Conservation (phyloP, 1,140 invertebrate species). For the Stegodyphus mimosarum region DNA sequence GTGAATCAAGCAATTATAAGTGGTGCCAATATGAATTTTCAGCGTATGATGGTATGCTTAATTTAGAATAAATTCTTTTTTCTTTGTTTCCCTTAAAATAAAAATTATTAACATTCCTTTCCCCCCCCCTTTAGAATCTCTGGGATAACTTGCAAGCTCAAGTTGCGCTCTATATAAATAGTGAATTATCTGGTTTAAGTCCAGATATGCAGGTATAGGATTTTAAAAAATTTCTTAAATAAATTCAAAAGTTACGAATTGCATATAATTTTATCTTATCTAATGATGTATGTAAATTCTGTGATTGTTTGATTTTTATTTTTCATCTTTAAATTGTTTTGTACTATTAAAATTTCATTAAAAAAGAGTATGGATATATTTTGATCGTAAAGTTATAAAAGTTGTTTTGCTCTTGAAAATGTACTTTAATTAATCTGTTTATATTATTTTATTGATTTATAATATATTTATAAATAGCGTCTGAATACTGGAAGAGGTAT, state of each 20-base stretch:
- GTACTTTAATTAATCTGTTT: neutral
- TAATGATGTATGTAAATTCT: neutral
- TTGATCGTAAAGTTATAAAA: neutral
- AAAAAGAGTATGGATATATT: neutral
- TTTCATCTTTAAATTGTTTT: neutral
- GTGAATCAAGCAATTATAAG: slow-evolving; percentile 94
- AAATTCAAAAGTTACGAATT: neutral
- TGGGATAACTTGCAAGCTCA: slow-evolving; percentile 98
- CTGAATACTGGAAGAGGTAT: slow-evolving; percentile 86
- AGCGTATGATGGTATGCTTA: slow-evolving; percentile 16
- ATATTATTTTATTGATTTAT: neutral
- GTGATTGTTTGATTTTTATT: neutral
- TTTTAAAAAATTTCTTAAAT: neutral
- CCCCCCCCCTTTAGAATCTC: slow-evolving; percentile 78
- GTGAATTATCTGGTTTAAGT: slow-evolving; percentile 95
- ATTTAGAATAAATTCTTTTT: neutral
- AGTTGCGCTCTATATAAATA: slow-evolving; percentile 95
- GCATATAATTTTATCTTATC: neutral
- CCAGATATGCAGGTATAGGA: slow-evolving; percentile 69
- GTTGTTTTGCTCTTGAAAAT: neutral
- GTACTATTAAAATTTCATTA: neutral
- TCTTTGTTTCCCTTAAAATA: neutral
- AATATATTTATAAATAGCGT: neutral
- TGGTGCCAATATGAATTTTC: slow-evolving; percentile 79
- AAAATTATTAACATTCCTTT: neutral